A percentile compares a stretch with the other conserved stretches of the same genome.
These are phyloP conservation scores for Lasiommata megera DNA, from an alignment of 2,888 invertebrate genomes.

Conservation along the genomic window DNA sequence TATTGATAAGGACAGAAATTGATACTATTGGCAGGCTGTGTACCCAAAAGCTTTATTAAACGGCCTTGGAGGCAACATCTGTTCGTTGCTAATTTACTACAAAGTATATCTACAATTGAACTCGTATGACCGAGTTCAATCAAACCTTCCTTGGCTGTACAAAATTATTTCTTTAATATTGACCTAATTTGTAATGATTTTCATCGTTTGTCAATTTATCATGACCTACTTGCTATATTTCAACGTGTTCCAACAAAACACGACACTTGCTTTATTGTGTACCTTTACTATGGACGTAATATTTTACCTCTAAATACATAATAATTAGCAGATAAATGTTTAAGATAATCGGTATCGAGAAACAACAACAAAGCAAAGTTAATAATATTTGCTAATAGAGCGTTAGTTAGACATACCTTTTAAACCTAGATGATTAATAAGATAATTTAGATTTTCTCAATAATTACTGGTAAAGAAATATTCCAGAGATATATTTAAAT, in stretches of 20 bases:
- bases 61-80: constrained; percentile 37
- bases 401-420: not conserved
- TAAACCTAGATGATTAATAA: constrained; percentile 1
- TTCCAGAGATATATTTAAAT: not conserved
- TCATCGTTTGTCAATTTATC: constrained; percentile 27
- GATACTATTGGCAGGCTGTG: constrained; percentile 33
- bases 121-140: constrained; percentile 35
- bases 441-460: not conserved
- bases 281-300: constrained; percentile 22
- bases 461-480: not conserved
- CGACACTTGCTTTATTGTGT: constrained; percentile 15
- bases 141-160: constrained; percentile 33
- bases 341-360: constrained; percentile 22
- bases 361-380: constrained; percentile 16
- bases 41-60: constrained; percentile 36
- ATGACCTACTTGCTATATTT: constrained; percentile 20
- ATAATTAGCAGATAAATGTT: constrained; percentile 25
- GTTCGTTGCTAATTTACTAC: constrained; percentile 37
- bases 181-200: constrained; percentile 32
- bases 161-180: constrained; percentile 34
- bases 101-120: constrained; percentile 36
- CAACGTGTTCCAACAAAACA: constrained; percentile 2
- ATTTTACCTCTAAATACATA: constrained; percentile 27
- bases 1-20: constrained; percentile 20
- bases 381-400: constrained; percentile 3